These are phyloP conservation scores for Lochmaea crataegi DNA, from an alignment of 2,888 invertebrate species.

Conservation along the genomic window DNA sequence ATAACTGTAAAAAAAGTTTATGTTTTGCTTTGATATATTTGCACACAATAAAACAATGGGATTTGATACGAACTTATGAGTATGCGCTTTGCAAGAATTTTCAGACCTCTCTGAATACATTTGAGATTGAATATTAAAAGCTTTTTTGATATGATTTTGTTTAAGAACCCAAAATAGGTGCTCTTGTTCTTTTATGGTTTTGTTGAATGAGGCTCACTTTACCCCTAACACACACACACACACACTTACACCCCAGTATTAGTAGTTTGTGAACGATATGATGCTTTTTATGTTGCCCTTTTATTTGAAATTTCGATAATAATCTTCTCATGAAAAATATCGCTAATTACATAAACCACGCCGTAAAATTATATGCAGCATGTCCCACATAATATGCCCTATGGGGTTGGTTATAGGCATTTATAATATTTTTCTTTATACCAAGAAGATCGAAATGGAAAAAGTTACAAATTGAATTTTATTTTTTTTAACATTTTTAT, in stretches of 20 bases:
- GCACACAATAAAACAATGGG: slow-evolving; percentile 6
- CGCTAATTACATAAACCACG: too few species aligned
- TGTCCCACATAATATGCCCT: too few species aligned
- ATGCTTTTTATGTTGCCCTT: slow-evolving; percentile 13
- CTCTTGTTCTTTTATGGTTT: slow-evolving; percentile 32
- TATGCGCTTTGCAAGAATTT: slow-evolving; percentile 16
- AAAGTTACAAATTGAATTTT: too few species aligned
- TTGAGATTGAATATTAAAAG: not conserved
- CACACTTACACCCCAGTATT: slow-evolving; percentile 5
- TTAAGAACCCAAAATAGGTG: slow-evolving; percentile 13
- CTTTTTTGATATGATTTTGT: slow-evolving; percentile 21
- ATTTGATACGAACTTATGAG: not conserved
- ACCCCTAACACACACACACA: not conserved
- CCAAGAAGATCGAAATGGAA: too few species aligned
- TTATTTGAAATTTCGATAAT: not conserved
- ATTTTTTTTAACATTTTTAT: too few species aligned
- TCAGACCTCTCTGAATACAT: not conserved
- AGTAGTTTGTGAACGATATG: slow-evolving; percentile 18
- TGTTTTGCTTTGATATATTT: too few species aligned
- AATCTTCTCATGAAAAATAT: not conserved
- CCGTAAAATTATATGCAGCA: too few species aligned
- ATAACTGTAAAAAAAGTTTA: too few species aligned
- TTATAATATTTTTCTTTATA: too few species aligned
- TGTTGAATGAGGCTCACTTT: slow-evolving; percentile 21
- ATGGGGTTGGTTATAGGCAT: too few species aligned